Base-by-base conservation (phyloP, 2,113 vertebrate genomes). In the Montifringilla adamsi region DNA sequence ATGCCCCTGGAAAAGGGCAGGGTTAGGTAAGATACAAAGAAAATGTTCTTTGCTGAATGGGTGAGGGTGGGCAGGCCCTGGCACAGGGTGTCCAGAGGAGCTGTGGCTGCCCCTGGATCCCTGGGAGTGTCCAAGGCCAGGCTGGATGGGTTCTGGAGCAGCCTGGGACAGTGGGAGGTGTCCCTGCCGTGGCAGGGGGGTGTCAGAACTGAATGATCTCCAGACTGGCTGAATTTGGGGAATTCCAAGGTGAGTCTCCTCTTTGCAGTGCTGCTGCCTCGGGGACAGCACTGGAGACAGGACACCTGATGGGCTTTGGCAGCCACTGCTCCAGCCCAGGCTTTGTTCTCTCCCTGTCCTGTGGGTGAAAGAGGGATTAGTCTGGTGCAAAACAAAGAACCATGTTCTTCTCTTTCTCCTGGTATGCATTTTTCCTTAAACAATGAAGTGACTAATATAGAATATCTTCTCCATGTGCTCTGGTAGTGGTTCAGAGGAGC, bases 391-490 rank as follows among this genome's bases (percentile, higher is more conserved):
- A 82, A 75, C 47, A 58, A 84, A 72, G 68, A 55, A 59, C 84
- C 16, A 0, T 15, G 23, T 49, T 56, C 63, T 89, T n/a, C 79
- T 94, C 26, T 75, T 78, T 80, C 64, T 41, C 62, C 73, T 80
- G 55, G 39, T 63, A 41, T 59, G 69, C 41, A 23, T 94, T 94
- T 96, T 93, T 62, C 63, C 72, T 88, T 87, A 73, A 93, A 68
- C 92, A 80, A 66, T 74, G 43, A 78, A 82, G 55, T 67, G 74
- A 63, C 76, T 84, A 89, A 82, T 76, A 50, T 21, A 84, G 70
- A 93, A 70, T 80, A 33, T 86, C 43, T 58, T 77, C 62, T 55
- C 67, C 13, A 31, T 77, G 62, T 16, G 35, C 5, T 3, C 76
- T 11, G 58, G 7, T 50, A 67, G 62, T 67, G 89, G n/a, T 43